Percentiles rank a stretch among this genome's conserved stretches.
phyloP scores from a whole-genome alignment of 2,113 vertebrate species.

The Psilopogon haemacephalus region DNA sequence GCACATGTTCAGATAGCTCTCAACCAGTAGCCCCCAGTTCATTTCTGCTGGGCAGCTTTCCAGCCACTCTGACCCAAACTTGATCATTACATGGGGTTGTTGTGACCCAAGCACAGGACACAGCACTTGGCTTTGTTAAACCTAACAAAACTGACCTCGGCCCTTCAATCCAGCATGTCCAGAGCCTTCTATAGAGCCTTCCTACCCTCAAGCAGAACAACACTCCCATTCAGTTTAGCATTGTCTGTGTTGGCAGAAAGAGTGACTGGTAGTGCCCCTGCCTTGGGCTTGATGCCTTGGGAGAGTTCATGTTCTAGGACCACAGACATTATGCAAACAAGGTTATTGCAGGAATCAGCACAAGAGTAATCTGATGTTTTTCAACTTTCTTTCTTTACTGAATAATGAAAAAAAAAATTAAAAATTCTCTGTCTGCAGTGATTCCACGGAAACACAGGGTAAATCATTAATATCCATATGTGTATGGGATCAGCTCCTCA shows the following conservation, averaged over 20 bases:
- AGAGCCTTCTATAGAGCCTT: no score
- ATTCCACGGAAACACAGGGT: conserved; percentile 11
- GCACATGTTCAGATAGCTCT: no score
- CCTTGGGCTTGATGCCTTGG: background rate
- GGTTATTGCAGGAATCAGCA: background rate
- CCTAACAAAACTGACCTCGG: no score
- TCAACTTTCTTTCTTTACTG: background rate
- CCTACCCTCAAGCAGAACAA: no score
- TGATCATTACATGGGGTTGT: no score
- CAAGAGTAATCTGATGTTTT: background rate
- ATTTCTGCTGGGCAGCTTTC: no score
- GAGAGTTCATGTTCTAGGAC: background rate
- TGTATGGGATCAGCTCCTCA: background rate
- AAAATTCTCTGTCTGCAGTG: background rate
- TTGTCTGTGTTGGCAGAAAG: background rate
- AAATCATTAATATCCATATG: background rate
- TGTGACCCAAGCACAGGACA: no score
- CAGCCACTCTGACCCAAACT: no score
- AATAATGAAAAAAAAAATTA: background rate
- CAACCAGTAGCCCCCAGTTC: no score
- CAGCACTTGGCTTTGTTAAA: no score
- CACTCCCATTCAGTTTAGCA: no score
- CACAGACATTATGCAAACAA: background rate
- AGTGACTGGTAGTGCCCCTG: background rate
- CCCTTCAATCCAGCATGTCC: no score